phyloP scores from a whole-genome alignment of 1,140 invertebrate species.

The Drosophila asahinai region DNA sequence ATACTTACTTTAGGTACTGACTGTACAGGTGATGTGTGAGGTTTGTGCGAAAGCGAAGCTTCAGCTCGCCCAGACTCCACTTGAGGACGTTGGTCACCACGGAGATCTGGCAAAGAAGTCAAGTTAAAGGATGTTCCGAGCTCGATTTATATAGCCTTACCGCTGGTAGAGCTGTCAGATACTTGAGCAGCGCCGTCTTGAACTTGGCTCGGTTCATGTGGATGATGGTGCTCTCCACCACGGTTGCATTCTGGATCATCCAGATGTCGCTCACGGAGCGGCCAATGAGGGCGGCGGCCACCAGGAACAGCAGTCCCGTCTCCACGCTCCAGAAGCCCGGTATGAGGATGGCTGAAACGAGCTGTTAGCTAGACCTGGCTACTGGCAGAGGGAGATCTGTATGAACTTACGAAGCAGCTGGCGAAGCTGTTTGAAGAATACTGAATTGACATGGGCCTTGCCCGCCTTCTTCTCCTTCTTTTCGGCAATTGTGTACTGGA shows the following conservation, averaged over 20 bases:
- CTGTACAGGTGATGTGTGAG: slow-evolving; percentile 94
- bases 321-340: slow-evolving; percentile 92
- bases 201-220: slow-evolving; percentile 93
- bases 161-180: slow-evolving; percentile 93
- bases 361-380: not conserved
- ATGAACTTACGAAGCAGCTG: slow-evolving; percentile 88
- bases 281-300: slow-evolving; percentile 93
- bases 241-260: slow-evolving; percentile 97
- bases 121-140: too few relatives aligned
- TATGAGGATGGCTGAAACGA: slow-evolving; percentile 89
- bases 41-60: slow-evolving; percentile 95
- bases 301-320: slow-evolving; percentile 91
- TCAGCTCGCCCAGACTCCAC: slow-evolving; percentile 97
- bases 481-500: slow-evolving; percentile 92
- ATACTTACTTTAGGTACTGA: slow-evolving; percentile 95
- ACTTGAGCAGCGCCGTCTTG: slow-evolving; percentile 90
- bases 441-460: slow-evolving; percentile 94
- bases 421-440: slow-evolving; percentile 92
- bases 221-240: slow-evolving; percentile 98
- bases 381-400: too few relatives aligned
- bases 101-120: slow-evolving; percentile 88
- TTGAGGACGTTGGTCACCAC: slow-evolving; percentile 97
- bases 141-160: slow-evolving; percentile 86
- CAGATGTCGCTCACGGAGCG: slow-evolving; percentile 98
- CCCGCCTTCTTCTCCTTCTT: slow-evolving; percentile 88